Evolutionary conservation across 2,888 invertebrate genomes (phyloP), one percentile per base, ranked within the genome.

Genomic region (Nomada ferruginata): DNA sequence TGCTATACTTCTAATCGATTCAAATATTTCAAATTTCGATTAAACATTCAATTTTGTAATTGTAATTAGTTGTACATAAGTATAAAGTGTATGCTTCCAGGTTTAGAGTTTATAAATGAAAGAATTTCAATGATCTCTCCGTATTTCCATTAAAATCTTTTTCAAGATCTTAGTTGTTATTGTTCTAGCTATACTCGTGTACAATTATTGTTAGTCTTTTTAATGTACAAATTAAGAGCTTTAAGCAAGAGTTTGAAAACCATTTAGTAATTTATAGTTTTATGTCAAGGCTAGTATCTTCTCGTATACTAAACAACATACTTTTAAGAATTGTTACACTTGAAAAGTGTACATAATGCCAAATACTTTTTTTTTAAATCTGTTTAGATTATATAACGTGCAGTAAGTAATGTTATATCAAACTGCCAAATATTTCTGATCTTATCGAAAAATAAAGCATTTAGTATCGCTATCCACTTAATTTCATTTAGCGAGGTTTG

Each of bases 51-150:
- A 20, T 55, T 47, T 68, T 57, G 20, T 10, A 55, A 69, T 26
- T 82, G 60, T 79, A 77, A 7, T 82, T 76, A 79, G 3, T 11
- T 82, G 64, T 74, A 76, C 60, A 74, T 79, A 86, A 52, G 61
- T 69, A 44, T 76, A 52, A 52, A 57, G 76, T 75, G 50, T 66
- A 79, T 70, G 59, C 70, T 79, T 76, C 75, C 63, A 66, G 63
- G 70, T n/a, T 44, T 80, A 83, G 77, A 36, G 47, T 72, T 78
- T 74, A 69, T 65, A 13, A 76, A 60, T 76, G 53, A 57, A 81
- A 73, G 53, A 47, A 76, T 29, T 50, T 78, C 57, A 59, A 60
- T 71, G 77, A 83, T 85, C 70, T 81, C 63, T 55, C 71, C 20
- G 75, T 78, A 0, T 69, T 53, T 69, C 75, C 61, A 65, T 29